Percentiles rank a stretch among this genome's conserved stretches.
Conservation (phyloP, 2,888 invertebrate genomes). For the Brachypalpus laphriformis region DNA sequence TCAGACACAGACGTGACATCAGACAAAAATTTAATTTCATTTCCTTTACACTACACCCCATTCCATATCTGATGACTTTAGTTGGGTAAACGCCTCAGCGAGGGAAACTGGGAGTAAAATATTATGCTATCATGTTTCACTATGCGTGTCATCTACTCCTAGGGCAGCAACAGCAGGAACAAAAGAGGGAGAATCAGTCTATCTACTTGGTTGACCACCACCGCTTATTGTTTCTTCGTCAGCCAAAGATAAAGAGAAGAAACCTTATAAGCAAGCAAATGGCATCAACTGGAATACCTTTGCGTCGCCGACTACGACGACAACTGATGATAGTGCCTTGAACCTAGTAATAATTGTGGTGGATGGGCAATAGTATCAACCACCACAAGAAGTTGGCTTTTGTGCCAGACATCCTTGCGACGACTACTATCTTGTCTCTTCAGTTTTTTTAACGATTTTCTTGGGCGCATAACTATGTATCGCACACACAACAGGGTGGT, state of each 20-base stretch:
- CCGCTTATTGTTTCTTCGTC: slow-evolving; percentile 33
- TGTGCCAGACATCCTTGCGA: slow-evolving; percentile 65
- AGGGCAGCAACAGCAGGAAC: background rate
- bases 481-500: slow-evolving; percentile 10
- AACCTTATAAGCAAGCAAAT: slow-evolving; percentile 49
- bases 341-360: slow-evolving; percentile 53
- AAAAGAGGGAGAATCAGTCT: slow-evolving; percentile 22
- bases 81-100: slow-evolving; percentile 39
- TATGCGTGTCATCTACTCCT: slow-evolving; percentile 37
- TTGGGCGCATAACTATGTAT: slow-evolving; percentile 47
- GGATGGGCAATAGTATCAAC: slow-evolving; percentile 25
- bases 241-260: slow-evolving; percentile 39
- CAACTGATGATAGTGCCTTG: slow-evolving; percentile 55
- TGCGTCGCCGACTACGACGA: slow-evolving; percentile 33
- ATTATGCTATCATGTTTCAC: slow-evolving; percentile 36
- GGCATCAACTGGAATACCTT: slow-evolving; percentile 45
- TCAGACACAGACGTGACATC: slow-evolving; percentile 67
- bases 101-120: slow-evolving; percentile 22
- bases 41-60: slow-evolving; percentile 10
- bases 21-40: slow-evolving; percentile 57
- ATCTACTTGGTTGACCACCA: slow-evolving; percentile 55
- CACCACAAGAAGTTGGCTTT: slow-evolving; percentile 57
- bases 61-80: slow-evolving; percentile 14
- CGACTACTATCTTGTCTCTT: background rate
- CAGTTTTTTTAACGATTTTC: slow-evolving; percentile 17